phyloP scores from a whole-genome alignment of 2,888 invertebrate genomes.

The Toxonevra muliebris region DNA sequence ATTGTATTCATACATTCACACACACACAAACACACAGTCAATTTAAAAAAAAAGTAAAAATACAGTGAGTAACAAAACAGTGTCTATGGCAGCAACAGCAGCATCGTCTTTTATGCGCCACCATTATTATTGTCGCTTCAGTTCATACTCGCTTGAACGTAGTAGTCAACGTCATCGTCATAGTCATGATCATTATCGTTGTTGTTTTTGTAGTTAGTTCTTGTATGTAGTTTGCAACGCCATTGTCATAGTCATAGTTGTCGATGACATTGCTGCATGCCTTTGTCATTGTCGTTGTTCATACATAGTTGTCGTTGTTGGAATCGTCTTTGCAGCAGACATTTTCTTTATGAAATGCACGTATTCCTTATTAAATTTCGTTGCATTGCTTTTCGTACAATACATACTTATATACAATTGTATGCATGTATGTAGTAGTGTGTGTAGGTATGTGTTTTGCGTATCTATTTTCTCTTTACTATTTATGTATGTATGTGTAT shows the following conservation, averaged over 20 bases:
- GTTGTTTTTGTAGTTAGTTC: too few relatives aligned
- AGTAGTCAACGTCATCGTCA: too few relatives aligned
- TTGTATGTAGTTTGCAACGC: too few relatives aligned
- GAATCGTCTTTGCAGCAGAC: not conserved
- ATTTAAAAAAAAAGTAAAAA: too few relatives aligned
- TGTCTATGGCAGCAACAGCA: too few relatives aligned
- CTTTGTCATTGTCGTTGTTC: not conserved
- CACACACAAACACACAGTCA: not conserved
- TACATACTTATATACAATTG: not conserved
- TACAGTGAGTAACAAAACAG: too few relatives aligned
- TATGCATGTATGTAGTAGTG: conserved; percentile 13
- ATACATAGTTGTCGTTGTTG: conserved; percentile 5
- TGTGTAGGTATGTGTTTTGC: conserved; percentile 50
- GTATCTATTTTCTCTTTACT: conserved; percentile 40
- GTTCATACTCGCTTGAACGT: too few relatives aligned
- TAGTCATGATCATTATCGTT: too few relatives aligned
- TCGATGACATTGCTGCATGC: too few relatives aligned
- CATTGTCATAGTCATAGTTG: too few relatives aligned
- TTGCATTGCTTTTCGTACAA: conserved; percentile 17
- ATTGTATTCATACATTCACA: conserved; percentile 1
- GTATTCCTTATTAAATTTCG: conserved; percentile 31
- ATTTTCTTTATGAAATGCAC: conserved; percentile 24
- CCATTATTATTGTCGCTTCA: too few relatives aligned
- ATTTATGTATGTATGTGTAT: not conserved
- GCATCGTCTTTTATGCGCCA: too few relatives aligned